Evolutionary conservation across 2,888 invertebrate species (phyloP).

Genomic region (Eurois occulta): DNA sequence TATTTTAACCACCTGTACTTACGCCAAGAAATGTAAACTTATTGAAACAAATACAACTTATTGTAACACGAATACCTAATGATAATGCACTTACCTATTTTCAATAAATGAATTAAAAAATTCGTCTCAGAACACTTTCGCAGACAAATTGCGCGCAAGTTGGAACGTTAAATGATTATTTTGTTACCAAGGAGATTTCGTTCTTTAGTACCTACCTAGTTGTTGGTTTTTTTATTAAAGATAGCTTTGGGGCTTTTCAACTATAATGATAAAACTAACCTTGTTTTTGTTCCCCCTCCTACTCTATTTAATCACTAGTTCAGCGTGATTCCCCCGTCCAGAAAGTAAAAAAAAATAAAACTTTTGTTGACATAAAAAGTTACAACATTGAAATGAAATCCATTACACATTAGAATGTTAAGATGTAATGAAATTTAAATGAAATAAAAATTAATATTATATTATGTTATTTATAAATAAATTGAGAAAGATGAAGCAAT

Average conservation of each 20-base stretch:
- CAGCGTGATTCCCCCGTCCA: constrained; percentile 32
- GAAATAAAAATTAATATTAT: not conserved
- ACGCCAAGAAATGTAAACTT: not conserved
- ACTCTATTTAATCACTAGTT: not conserved
- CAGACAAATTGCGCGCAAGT: not conserved
- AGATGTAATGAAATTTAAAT: not conserved
- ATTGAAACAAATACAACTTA: not conserved
- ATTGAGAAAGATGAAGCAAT: not conserved
- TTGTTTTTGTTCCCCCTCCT: not conserved
- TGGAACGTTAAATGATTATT: not conserved
- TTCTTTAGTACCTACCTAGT: no score
- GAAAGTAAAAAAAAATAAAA: constrained; percentile 7
- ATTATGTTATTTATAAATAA: not conserved
- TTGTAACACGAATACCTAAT: not conserved
- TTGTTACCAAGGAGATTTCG: constrained; percentile 31
- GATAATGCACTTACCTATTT: constrained; percentile 28
- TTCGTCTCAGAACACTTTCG: not conserved
- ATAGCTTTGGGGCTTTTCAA: not conserved
- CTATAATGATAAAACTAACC: no score
- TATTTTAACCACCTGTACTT: not conserved
- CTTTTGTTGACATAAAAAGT: constrained; percentile 10
- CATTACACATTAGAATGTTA: not conserved
- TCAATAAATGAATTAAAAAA: not conserved
- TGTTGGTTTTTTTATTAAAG: not conserved
- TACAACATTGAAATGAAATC: constrained; percentile 4